Evolutionary conservation across 2,797 vertebrate genomes (phyloP), one percentile per base, ranked within the genome.

Genomic region (Synanceia verrucosa): DNA sequence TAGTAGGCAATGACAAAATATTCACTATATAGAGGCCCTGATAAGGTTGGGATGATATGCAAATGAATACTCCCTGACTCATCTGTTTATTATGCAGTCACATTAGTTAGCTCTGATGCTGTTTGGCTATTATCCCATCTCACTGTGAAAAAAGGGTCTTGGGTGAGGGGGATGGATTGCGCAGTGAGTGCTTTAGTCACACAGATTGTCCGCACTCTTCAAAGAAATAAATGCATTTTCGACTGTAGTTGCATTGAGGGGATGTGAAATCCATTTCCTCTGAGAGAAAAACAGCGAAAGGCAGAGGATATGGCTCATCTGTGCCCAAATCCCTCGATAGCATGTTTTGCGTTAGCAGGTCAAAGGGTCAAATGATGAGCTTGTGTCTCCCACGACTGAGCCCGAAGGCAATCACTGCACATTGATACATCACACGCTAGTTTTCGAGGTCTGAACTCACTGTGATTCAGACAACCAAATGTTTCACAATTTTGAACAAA

Each of bases 31-130:
- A 63, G 76, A 77, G 59, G 74, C 76, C 81, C 64, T 73, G 84
- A 81, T 76, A 69, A 71, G 76, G 79, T 81, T 79, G 60, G 83
- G 79, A 88, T 85, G 88, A 85, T 84, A 89, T 90, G 88, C 88
- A 92, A 91, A 93, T 92, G 81, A 91, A 75, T 61, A 81, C 73
- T 79, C 67, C 81, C 88, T 94, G 94, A 94, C 92, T 95, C 94
- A 95, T 92, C 86, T 93, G 91, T 93, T 94, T 94, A 93, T 94
- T 92, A 94, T 93, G 89, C 92, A 90, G 89, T 92, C 81, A 88
- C 86, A 91, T 94, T 93, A 92, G 91, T 92, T 93, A 91, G 86
- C 87, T 85, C 91, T 91, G 92, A 93, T 92, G 90, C 88, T 78
- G 91, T 91, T 93, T 90, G 89, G 89, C 92, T 90, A 93, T 92